Evolutionary conservation across 2,797 vertebrate genomes (phyloP).

Genomic region (Eupleurogrammus muticus): DNA sequence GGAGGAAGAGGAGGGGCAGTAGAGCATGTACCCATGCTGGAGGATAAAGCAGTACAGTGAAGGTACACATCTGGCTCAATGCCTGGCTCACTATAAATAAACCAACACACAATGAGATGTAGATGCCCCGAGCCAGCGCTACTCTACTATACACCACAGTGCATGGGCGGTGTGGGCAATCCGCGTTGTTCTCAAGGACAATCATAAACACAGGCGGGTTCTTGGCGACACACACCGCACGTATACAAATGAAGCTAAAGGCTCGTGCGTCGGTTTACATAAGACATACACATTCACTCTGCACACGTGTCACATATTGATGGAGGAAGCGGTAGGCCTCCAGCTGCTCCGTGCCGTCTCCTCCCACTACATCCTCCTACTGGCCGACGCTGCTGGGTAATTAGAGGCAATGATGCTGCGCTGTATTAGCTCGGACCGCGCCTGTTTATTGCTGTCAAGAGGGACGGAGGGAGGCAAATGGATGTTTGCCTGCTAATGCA

Average conservation of each 20-base stretch:
- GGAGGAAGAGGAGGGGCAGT: slow-evolving; percentile 16
- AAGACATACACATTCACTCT: neutral
- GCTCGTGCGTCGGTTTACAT: neutral
- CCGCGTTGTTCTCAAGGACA: slow-evolving; percentile 18
- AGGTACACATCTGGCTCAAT: slow-evolving; percentile 72
- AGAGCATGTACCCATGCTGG: slow-evolving; percentile 47
- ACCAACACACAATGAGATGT: slow-evolving; percentile 67
- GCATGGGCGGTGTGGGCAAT: slow-evolving; percentile 18
- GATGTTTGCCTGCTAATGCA: slow-evolving; percentile 50
- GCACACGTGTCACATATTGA: slow-evolving; percentile 12
- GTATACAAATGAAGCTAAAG: slow-evolving; percentile 31
- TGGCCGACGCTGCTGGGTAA: slow-evolving; percentile 35
- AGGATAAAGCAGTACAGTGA: slow-evolving; percentile 51
- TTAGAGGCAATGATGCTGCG: slow-evolving; percentile 40
- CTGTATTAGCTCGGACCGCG: slow-evolving; percentile 36
- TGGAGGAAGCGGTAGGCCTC: slow-evolving; percentile 19
- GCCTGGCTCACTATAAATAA: slow-evolving; percentile 79
- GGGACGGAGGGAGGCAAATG: slow-evolving; percentile 35
- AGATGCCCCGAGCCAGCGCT: slow-evolving; percentile 55
- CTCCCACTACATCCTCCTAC: slow-evolving; percentile 9
- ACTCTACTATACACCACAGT: slow-evolving; percentile 50
- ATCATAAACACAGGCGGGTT: slow-evolving; percentile 2
- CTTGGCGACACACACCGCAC: neutral
- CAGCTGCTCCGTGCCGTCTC: slow-evolving; percentile 4
- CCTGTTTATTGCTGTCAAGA: slow-evolving; percentile 39